These are phyloP conservation scores for Epirrita christyi DNA, from an alignment of 2,888 invertebrate species.

Conservation along the genomic window DNA sequence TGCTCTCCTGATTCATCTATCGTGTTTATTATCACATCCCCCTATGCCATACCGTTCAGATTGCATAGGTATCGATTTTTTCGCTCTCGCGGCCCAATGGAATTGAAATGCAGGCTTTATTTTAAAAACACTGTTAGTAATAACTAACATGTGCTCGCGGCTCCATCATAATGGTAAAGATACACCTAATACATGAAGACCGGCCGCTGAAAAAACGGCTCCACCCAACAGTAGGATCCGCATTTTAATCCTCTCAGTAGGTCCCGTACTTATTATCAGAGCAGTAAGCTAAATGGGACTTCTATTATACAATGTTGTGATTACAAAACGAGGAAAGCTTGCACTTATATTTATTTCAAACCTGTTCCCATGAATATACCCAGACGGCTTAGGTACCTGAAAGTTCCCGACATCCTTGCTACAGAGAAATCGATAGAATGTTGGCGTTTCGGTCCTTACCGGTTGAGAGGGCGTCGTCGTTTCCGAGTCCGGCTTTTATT, in stretches of 20 bases:
- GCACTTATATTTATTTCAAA: slow-evolving; percentile 7
- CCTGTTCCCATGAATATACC: slow-evolving; percentile 14
- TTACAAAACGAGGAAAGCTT: slow-evolving; percentile 4
- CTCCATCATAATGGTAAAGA: too few species aligned
- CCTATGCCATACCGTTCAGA: slow-evolving; percentile 27
- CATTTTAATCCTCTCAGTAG: not conserved
- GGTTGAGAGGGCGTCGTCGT: slow-evolving; percentile 21
- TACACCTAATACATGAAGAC: not conserved
- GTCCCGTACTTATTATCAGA: not conserved
- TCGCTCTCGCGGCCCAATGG: slow-evolving; percentile 13
- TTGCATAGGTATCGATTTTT: slow-evolving; percentile 27
- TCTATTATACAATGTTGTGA: not conserved
- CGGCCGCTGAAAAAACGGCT: not conserved
- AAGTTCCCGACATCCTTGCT: slow-evolving; percentile 27
- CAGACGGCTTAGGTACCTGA: slow-evolving; percentile 21
- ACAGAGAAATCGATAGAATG: slow-evolving; percentile 29
- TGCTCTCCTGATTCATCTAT: slow-evolving; percentile 7
- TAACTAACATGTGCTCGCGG: too few species aligned
- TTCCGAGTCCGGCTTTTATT: slow-evolving; percentile 17
- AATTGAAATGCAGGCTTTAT: slow-evolving; percentile 25
- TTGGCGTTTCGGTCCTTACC: slow-evolving; percentile 20
- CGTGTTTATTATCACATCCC: slow-evolving; percentile 23
- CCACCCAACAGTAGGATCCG: not conserved
- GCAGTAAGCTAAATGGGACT: not conserved
- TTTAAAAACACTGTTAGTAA: slow-evolving; percentile 15